These are phyloP conservation scores for Psittacus erithacus DNA, from an alignment of 2,113 vertebrate species.

Conservation along the genomic window DNA sequence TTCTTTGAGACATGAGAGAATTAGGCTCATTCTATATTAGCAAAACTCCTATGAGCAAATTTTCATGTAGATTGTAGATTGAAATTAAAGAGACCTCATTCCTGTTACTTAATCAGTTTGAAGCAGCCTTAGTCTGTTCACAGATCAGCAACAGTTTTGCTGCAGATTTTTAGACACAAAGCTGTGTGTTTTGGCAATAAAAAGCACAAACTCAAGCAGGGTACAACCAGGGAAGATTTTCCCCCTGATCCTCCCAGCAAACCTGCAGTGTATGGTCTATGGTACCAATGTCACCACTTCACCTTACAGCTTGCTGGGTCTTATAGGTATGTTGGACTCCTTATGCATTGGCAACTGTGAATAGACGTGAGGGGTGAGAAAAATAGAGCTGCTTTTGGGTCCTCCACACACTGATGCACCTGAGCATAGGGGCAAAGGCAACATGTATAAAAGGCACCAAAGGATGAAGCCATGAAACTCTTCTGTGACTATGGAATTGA, in stretches of 20 bases:
- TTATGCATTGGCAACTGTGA: fast-evolving
- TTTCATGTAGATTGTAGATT: neutral
- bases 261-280: fast-evolving
- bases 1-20: neutral
- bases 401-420: neutral
- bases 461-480: neutral
- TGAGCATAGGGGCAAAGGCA: neutral
- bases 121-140: neutral
- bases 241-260: neutral
- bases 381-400: neutral
- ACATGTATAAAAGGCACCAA: fast-evolving
- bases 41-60: neutral
- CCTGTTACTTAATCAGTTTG: neutral
- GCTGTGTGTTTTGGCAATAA: fast-evolving
- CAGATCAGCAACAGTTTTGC: neutral
- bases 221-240: neutral
- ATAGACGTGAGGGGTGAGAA: fast-evolving
- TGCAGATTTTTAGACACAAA: neutral
- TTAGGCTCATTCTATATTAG: neutral
- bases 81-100: neutral
- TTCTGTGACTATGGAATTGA: neutral
- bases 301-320: fast-evolving
- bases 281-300: neutral
- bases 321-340: neutral
- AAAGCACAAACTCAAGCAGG: neutral